Conservation (phyloP, 2,888 invertebrate species). For the Diloba caeruleocephala region DNA sequence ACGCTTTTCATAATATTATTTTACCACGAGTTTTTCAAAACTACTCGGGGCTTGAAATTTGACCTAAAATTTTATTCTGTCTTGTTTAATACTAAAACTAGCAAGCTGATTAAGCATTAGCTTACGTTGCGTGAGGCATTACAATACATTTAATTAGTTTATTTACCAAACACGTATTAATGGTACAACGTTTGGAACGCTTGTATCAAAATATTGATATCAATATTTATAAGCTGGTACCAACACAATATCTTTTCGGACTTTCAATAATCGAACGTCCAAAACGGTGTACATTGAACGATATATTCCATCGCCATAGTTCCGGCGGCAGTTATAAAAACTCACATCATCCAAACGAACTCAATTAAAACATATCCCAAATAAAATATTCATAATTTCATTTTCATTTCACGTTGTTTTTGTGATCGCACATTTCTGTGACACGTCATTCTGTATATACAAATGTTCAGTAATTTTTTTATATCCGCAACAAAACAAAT, state of each 20-base stretch:
- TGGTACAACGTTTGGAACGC: too few species aligned
- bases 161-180: too few species aligned
- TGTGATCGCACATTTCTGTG: slow-evolving; percentile 20
- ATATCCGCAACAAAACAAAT: slow-evolving; percentile 35
- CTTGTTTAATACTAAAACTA: too few species aligned
- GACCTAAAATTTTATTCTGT: too few species aligned
- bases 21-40: too few species aligned
- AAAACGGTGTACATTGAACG: not conserved
- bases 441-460: slow-evolving; percentile 9
- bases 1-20: too few species aligned
- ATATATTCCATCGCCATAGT: not conserved
- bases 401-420: slow-evolving; percentile 23
- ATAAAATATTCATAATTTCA: slow-evolving; percentile 51
- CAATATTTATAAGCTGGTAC: slow-evolving; percentile 1
- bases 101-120: too few species aligned
- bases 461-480: slow-evolving; percentile 25
- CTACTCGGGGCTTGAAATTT: too few species aligned
- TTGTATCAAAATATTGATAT: not conserved
- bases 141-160: too few species aligned
- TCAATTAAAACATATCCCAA: slow-evolving; percentile 32
- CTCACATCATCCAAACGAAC: slow-evolving; percentile 8
- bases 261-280: not conserved
- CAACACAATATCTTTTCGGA: too few species aligned
- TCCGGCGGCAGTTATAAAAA: slow-evolving; percentile 11
- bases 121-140: too few species aligned